Percentiles rank a stretch among this genome's conserved stretches.
These are phyloP conservation scores for Lumbricus terrestris DNA, from an alignment of 2,888 invertebrate species.

Conservation along the genomic window DNA sequence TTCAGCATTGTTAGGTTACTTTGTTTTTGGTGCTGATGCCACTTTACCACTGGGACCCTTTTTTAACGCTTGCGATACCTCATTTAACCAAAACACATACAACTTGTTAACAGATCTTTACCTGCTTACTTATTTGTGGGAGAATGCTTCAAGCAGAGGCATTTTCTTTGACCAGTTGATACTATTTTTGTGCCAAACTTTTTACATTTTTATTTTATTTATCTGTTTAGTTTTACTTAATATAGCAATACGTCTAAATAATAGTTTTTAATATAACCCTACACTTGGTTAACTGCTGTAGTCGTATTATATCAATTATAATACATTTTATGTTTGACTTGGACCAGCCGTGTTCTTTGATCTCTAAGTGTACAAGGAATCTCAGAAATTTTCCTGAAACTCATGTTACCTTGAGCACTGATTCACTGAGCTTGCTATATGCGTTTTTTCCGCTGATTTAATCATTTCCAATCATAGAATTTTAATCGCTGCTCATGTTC, in stretches of 20 bases:
- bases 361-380: not conserved
- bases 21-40: not conserved
- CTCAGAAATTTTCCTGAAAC: not conserved
- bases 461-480: not conserved
- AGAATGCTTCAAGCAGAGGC: not conserved
- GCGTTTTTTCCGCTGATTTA: not conserved
- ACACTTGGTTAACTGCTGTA: not conserved
- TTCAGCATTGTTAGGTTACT: not conserved
- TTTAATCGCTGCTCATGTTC: not conserved
- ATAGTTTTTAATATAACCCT: conserved; percentile 3
- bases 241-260: not conserved
- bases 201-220: not conserved
- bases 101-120: not conserved
- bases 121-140: not conserved
- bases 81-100: not conserved
- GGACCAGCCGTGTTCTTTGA: not conserved
- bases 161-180: not conserved
- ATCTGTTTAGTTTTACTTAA: not conserved
- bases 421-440: not conserved
- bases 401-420: too few relatives aligned
- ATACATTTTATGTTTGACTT: not conserved
- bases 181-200: not conserved
- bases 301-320: not conserved
- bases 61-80: not conserved
- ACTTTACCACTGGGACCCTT: not conserved